Percentiles rank a stretch among this genome's conserved stretches.
phyloP scores from a whole-genome alignment of 2,888 invertebrate species.

The Nowickia ferox region DNA sequence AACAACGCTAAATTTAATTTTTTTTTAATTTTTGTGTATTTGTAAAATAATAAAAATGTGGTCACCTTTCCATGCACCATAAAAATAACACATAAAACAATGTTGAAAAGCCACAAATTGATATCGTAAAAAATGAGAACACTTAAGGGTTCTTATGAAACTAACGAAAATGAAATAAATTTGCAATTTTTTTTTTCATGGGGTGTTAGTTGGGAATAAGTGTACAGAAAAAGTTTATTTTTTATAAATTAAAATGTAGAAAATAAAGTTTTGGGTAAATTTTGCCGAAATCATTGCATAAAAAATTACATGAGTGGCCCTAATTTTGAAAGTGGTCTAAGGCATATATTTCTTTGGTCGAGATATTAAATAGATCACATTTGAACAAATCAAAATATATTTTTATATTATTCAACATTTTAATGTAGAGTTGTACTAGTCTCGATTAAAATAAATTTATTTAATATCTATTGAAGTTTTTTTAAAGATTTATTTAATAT shows the following conservation, averaged over 20 bases:
- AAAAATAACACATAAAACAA: conserved; percentile 69
- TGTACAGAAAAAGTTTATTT: not conserved
- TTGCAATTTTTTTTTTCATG: conserved; percentile 33
- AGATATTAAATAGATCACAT: too few species aligned
- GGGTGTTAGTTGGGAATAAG: conserved; percentile 22
- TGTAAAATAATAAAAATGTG: not conserved
- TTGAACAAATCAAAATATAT: too few species aligned
- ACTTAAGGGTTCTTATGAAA: conserved; percentile 77
- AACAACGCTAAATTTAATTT: too few species aligned
- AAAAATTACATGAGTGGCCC: too few species aligned
- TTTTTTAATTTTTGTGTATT: too few species aligned
- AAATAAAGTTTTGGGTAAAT: not conserved
- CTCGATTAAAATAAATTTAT: too few species aligned
- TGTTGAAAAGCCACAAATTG: conserved; percentile 74
- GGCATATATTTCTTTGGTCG: too few species aligned
- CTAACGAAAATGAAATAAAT: conserved; percentile 66
- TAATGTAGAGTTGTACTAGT: too few species aligned
- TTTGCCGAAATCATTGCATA: not conserved
- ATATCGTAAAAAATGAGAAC: conserved; percentile 75
- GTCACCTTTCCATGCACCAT: conserved; percentile 49
- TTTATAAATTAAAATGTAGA: not conserved
- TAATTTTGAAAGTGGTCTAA: too few species aligned
- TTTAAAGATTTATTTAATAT: too few species aligned
- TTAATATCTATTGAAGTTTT: too few species aligned
- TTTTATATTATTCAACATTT: too few species aligned